A percentile compares a stretch with the other conserved stretches of the same genome.
phyloP scores from a whole-genome alignment of 2,797 vertebrate species.

The Lithobates pipiens region DNA sequence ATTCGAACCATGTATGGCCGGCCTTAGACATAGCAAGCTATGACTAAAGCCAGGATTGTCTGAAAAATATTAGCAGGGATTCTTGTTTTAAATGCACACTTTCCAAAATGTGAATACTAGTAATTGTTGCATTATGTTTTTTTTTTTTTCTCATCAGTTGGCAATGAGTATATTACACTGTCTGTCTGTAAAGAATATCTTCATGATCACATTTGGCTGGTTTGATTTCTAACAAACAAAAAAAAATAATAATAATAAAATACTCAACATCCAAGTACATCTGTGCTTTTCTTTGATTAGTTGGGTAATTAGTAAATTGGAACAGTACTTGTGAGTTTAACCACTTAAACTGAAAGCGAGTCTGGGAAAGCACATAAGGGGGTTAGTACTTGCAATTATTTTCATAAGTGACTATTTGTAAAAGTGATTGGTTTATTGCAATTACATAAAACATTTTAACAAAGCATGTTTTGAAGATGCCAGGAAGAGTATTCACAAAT shows the following conservation, averaged over 20 bases:
- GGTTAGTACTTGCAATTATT: slow-evolving; percentile 30
- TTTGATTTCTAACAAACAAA: slow-evolving; percentile 24
- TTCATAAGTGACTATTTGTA: slow-evolving; percentile 41
- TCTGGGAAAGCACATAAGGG: slow-evolving; percentile 19
- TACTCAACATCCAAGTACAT: slow-evolving; percentile 18
- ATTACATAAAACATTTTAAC: slow-evolving; percentile 21
- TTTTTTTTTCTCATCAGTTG: no score
- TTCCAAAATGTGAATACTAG: no score
- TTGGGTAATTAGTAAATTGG: slow-evolving; percentile 47
- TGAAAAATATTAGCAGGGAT: no score
- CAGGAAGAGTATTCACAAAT: slow-evolving; percentile 5
- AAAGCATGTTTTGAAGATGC: background rate
- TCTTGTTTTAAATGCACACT: no score
- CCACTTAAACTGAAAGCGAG: slow-evolving; percentile 13
- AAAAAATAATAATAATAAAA: background rate
- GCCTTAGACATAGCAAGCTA: no score
- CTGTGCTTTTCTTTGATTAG: slow-evolving; percentile 37
- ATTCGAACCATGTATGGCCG: no score
- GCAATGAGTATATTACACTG: no score
- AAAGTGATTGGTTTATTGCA: slow-evolving; percentile 31
- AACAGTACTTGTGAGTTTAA: slow-evolving; percentile 42
- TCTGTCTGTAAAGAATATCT: background rate
- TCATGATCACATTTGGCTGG: slow-evolving; percentile 7
- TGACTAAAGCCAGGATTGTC: no score
- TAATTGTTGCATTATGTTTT: no score